Conservation (phyloP, 2,888 invertebrate genomes). For the Graphium colonna region DNA sequence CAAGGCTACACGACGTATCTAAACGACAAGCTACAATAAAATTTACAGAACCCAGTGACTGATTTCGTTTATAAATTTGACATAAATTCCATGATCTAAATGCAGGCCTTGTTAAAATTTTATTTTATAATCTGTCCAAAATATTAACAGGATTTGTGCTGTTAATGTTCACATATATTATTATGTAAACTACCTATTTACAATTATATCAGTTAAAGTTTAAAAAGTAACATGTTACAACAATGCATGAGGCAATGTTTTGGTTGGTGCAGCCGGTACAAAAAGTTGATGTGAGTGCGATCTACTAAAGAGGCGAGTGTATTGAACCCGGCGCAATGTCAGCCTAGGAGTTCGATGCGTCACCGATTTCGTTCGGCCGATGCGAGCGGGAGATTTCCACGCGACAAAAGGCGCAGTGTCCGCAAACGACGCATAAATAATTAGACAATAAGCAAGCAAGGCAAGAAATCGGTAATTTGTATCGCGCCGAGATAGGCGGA, state of each 20-base stretch:
- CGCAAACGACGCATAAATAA: constrained; percentile 74
- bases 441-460: constrained; percentile 77
- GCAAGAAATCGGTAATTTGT: constrained; percentile 78
- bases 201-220: no score
- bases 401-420: constrained; percentile 61
- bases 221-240: neutral
- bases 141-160: no score
- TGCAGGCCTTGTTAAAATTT: no score
- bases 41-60: no score
- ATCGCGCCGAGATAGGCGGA: constrained; percentile 72
- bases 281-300: constrained; percentile 32
- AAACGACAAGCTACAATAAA: no score
- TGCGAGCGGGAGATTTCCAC: constrained; percentile 62
- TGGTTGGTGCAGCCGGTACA: constrained; percentile 26
- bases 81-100: no score
- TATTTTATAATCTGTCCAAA: no score
- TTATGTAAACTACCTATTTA: no score
- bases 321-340: constrained; percentile 65
- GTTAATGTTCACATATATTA: no score
- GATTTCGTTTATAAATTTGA: no score
- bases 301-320: constrained; percentile 48
- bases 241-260: constrained; percentile 15
- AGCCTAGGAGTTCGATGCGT: constrained; percentile 66
- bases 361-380: constrained; percentile 49
- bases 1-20: no score